Evolutionary conservation across 2,113 vertebrate species (phyloP).

Genomic region (Uropsilus gracilis): DNA sequence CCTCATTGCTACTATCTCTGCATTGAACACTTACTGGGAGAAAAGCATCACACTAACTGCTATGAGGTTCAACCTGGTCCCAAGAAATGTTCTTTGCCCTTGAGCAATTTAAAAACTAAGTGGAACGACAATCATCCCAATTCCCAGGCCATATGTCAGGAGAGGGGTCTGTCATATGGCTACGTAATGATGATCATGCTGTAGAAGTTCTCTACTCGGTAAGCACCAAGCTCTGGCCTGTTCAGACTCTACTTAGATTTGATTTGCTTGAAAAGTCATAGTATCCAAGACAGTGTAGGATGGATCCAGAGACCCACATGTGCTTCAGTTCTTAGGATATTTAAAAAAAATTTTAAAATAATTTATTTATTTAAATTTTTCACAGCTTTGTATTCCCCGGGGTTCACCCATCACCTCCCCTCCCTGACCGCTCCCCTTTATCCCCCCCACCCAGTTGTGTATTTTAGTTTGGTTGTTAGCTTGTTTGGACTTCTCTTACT

Average conservation of each 20-base stretch:
- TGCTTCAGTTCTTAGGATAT: not conserved
- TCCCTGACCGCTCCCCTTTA: too few species aligned
- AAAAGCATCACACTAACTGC: not conserved
- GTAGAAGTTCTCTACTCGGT: not conserved
- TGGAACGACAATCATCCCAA: constrained; percentile 39
- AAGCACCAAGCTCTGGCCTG: not conserved
- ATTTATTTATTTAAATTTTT: too few species aligned
- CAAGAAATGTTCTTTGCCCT: constrained; percentile 54
- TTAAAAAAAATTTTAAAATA: too few species aligned
- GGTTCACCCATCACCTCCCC: too few species aligned
- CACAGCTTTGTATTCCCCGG: too few species aligned
- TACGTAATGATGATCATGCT: constrained; percentile 43
- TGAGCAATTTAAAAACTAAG: constrained; percentile 55
- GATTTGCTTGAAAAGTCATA: constrained; percentile 45
- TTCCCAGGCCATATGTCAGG: constrained; percentile 66
- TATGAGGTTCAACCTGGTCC: not conserved
- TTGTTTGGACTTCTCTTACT: too few species aligned
- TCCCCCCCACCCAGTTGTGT: too few species aligned
- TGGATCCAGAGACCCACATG: not conserved
- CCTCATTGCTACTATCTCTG: not conserved
- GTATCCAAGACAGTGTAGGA: constrained; percentile 10
- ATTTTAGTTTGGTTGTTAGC: too few species aligned
- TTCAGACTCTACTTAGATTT: not conserved
- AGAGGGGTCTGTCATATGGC: constrained; percentile 42
- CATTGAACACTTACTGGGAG: not conserved